phyloP scores from a whole-genome alignment of 2,797 vertebrate species.

The Enteromius radiatus region DNA sequence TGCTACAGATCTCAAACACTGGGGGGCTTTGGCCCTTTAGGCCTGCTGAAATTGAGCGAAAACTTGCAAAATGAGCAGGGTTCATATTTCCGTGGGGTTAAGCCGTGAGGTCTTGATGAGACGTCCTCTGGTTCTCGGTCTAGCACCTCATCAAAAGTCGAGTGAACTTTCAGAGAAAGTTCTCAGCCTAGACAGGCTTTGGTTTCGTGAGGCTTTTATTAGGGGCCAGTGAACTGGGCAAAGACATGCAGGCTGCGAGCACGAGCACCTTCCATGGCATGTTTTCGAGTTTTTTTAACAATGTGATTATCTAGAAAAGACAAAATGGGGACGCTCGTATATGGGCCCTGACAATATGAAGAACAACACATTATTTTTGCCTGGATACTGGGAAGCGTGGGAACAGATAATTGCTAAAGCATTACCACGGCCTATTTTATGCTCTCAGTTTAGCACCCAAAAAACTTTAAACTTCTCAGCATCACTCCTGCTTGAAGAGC shows the following conservation, averaged over 20 bases:
- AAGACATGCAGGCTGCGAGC: slow-evolving; percentile 11
- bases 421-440: slow-evolving; percentile 48
- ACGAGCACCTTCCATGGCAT: slow-evolving; percentile 9
- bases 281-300: slow-evolving; percentile 11
- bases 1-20: slow-evolving; percentile 56
- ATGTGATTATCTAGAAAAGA: slow-evolving; percentile 34
- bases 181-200: slow-evolving; percentile 17
- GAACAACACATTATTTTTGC: slow-evolving; percentile 42
- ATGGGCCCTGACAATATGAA: slow-evolving; percentile 36
- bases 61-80: slow-evolving; percentile 53
- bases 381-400: slow-evolving; percentile 29
- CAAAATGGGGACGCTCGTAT: slow-evolving; percentile 29
- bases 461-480: slow-evolving; percentile 17
- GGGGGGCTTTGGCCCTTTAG: slow-evolving; percentile 43
- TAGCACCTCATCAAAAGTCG: slow-evolving; percentile 53
- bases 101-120: slow-evolving; percentile 44
- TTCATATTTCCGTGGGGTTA: slow-evolving; percentile 59
- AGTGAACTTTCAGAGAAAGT: slow-evolving; percentile 55
- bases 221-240: slow-evolving; percentile 28
- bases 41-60: slow-evolving; percentile 51
- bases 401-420: slow-evolving; percentile 54
- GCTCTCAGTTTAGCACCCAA: slow-evolving; percentile 43
- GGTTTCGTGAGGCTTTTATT: slow-evolving; percentile 27
- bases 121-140: slow-evolving; percentile 23
- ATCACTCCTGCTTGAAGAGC: slow-evolving; percentile 36